Base-by-base conservation (phyloP, 2,797 vertebrate genomes). In the Thunnus albacares region DNA sequence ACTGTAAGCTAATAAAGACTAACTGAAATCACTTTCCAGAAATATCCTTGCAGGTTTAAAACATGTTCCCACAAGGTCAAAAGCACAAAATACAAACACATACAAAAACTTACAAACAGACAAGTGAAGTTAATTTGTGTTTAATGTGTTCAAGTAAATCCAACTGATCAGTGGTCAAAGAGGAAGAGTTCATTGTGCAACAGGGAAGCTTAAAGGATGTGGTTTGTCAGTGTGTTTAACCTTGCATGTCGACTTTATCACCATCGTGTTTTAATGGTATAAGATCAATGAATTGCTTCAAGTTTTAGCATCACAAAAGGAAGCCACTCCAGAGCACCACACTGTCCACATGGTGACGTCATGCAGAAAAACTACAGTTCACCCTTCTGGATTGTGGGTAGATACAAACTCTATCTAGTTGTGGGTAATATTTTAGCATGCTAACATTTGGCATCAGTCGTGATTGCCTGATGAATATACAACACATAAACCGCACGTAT, bases 241-340 rank as follows among this genome's bases (percentile, higher is more conserved):
- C 13, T 14, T 24, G 8, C n/a, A 55, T 56, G 57, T 22, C 28
- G 60, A 38, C 8, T 13, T 49, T 11, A 52, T 62, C 58, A 57
- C 7, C 71, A 15, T 63, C 71, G 15, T 55, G 13, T 24, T 52
- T 62, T 26, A 28, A 33, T 62, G 17, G 15, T 20, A 17, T 57
- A 45, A 60, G 12, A 79, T 33, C 15, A 55, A 55, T 60, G 41
- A 13, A 43, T 43, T 59, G 10, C 52, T 52, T 49, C 52, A 24
- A 43, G 52, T 80, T 38, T 55, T 30, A 26, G 53, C 55, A 26
- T 74, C 43, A 63, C 53, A 28, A 61, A 66, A 13, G n/a, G 51
- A 41, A 65, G 57, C 22, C 43, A 41, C 52, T 55, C 56, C 59
- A 69, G 18, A 75, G 52, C 58, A 18, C 47, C 33, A 30, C 22